Percentiles rank a stretch among this genome's conserved stretches.
Evolutionary conservation across 2,113 vertebrate genomes (phyloP).

Genomic region (Fulica atra): DNA sequence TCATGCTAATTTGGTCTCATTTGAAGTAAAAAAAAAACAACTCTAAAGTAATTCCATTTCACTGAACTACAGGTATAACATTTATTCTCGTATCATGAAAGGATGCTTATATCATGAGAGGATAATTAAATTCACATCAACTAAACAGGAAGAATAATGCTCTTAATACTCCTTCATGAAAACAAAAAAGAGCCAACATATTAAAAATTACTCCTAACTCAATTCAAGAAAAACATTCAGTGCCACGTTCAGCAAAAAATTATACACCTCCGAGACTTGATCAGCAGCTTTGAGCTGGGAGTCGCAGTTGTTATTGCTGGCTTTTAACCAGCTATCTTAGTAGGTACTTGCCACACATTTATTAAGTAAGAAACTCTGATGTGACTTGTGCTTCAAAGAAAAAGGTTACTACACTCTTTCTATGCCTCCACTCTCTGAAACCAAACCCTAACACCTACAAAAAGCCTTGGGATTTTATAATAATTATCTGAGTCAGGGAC

Average conservation of each 20-base stretch:
- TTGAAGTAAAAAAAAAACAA: neutral
- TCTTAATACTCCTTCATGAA: neutral
- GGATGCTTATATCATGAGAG: neutral
- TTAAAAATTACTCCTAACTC: neutral
- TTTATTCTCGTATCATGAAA: neutral
- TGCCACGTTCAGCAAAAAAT: neutral
- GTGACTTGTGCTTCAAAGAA: neutral
- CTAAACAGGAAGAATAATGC: neutral
- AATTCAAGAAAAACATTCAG: neutral
- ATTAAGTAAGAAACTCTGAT: constrained; percentile 21
- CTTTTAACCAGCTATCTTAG: constrained; percentile 1
- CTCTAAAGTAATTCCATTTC: neutral
- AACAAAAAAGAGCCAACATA: neutral
- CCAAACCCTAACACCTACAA: neutral
- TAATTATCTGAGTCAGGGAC: neutral
- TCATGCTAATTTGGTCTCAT: neutral
- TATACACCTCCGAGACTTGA: neutral
- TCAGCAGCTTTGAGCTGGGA: neutral
- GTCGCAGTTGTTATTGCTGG: constrained; percentile 16
- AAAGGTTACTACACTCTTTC: neutral
- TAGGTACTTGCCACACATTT: neutral
- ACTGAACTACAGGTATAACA: neutral
- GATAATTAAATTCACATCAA: neutral
- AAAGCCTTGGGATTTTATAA: neutral
- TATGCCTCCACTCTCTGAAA: constrained; percentile 2